These are phyloP conservation scores for Hemistola chrysoprasaria DNA, from an alignment of 2,888 invertebrate genomes.

Conservation along the genomic window DNA sequence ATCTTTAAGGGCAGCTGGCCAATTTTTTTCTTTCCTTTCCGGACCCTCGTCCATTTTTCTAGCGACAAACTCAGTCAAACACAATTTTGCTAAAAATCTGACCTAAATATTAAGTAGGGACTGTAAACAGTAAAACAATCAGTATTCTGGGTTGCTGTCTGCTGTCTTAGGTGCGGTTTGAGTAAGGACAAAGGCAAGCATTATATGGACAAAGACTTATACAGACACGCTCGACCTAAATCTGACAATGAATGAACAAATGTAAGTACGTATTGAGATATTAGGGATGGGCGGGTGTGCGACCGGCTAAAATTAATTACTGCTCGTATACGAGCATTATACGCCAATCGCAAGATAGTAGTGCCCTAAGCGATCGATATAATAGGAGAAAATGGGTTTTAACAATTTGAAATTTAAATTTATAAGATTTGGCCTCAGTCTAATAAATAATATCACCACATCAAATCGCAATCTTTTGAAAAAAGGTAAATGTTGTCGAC, in stretches of 20 bases:
- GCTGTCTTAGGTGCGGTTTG: slow-evolving; percentile 20
- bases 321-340: neutral
- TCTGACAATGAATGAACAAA: slow-evolving; percentile 30
- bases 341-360: no score
- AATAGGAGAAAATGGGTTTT: no score
- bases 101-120: slow-evolving; percentile 25
- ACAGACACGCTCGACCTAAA: slow-evolving; percentile 32
- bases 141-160: slow-evolving; percentile 27
- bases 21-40: slow-evolving; percentile 18
- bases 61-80: slow-evolving; percentile 25
- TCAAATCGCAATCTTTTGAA: no score
- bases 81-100: slow-evolving; percentile 23
- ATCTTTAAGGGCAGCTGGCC: slow-evolving; percentile 16
- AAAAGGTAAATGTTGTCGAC: neutral
- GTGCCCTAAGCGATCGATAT: no score
- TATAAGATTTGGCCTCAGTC: no score
- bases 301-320: slow-evolving; percentile 1
- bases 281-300: slow-evolving; percentile 1
- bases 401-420: no score
- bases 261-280: slow-evolving; percentile 12
- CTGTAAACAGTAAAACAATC: slow-evolving; percentile 26
- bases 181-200: slow-evolving; percentile 29
- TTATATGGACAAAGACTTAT: slow-evolving; percentile 34
- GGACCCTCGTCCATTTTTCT: slow-evolving; percentile 19
- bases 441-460: no score